Evolutionary conservation across 2,797 vertebrate genomes (phyloP).

Genomic region (Vireo griseus): DNA sequence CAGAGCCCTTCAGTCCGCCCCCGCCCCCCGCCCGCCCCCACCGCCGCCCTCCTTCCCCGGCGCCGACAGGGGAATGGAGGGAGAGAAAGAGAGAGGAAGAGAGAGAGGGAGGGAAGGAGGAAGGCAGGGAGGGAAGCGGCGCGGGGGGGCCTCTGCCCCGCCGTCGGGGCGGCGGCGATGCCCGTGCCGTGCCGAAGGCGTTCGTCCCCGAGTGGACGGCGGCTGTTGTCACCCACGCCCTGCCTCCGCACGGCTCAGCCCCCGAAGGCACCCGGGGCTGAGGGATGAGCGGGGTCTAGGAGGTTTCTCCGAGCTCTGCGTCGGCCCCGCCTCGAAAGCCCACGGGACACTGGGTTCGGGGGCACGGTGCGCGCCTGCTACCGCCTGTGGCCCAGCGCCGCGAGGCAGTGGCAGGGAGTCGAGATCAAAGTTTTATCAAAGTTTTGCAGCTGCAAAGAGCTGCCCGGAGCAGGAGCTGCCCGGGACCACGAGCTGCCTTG

Average conservation of each 20-base stretch:
- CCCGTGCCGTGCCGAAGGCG: no score
- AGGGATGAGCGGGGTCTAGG: neutral
- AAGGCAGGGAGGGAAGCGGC: neutral
- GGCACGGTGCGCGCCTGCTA: neutral
- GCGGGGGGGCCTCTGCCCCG: neutral
- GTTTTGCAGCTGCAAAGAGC: neutral
- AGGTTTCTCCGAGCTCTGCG: neutral
- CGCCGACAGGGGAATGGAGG: neutral
- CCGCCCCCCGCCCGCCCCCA: neutral
- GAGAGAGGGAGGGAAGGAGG: neutral
- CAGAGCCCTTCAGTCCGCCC: neutral
- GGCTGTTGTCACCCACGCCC: neutral
- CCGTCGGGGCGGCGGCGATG: neutral
- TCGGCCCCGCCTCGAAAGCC: neutral
- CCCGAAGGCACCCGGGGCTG: neutral
- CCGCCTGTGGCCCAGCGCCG: neutral
- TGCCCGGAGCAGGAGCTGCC: neutral
- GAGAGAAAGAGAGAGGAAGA: neutral
- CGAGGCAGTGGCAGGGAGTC: accelerated
- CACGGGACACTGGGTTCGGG: neutral
- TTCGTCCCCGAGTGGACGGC: neutral
- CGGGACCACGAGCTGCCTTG: neutral
- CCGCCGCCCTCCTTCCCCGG: no score
- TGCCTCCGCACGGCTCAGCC: neutral
- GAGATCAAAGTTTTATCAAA: neutral